Evolutionary conservation across 2,888 invertebrate genomes (phyloP), one percentile per base, ranked within the genome.

Genomic region (Smittia sp.): DNA sequence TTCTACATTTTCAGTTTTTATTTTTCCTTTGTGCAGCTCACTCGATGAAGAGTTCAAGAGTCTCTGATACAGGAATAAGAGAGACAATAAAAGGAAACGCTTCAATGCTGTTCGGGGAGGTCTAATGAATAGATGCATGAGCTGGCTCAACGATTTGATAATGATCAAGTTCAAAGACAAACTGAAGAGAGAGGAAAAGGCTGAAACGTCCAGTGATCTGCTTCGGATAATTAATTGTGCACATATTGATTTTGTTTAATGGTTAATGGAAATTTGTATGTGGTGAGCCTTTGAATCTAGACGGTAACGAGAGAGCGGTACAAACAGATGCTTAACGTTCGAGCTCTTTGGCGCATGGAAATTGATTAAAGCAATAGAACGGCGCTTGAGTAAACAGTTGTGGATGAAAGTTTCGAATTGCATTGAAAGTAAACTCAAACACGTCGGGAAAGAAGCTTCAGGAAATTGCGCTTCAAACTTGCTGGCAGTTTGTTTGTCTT

Each of bases 41-140:
- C 32, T 32, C 32, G 32, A 20, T 3, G 20, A 18, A 58, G 22
- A 58, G 58, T 58, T 58, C 20, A 58, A 58, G 58, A 58, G 58
- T 58, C 22, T 46, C 46, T 63, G 63, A 63, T 27, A 63, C 27
- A 20, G 62, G 20, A 63, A 63, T n/a, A 4, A 20, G 13, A 63
- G 63, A 9, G 20, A 63, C 25, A 63, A 63, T 63, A 27, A 63
- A 27, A 63, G 63, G 63, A 63, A 63, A 25, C 25, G 20, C 9
- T 46, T 20, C 58, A 24, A 24, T 24, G 15, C 15, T 15, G 13
- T 46, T 15, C 22, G 24, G 52, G 54, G 54, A 69, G 69, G 69
- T 54, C 54, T 69, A 54, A 68, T 68, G 46, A 46, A 68, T 68
- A 46, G 46, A 68, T 66, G 27, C 46, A 46, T 46, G 46, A 46